Evolutionary conservation across 2,888 invertebrate species (phyloP), one percentile per base, ranked within the genome.

Genomic region (Dinocampus coccinellae): DNA sequence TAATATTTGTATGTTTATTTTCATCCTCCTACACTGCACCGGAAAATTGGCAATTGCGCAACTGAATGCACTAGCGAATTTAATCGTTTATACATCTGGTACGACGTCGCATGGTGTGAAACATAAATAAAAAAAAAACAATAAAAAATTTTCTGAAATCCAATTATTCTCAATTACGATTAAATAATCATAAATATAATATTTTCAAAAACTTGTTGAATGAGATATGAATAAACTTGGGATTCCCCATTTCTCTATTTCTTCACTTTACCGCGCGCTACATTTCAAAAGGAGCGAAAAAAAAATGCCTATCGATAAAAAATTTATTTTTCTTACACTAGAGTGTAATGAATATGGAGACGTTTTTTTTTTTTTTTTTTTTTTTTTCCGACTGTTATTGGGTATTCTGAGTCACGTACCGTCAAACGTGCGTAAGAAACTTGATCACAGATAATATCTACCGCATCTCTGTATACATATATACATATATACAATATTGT

Each of bases 381-480:
- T 36, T 36, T 10, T 36, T 10, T 36, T 9, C 10, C 1, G 16
- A 58, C 9, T 6, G 16, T 58, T 22, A 34, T 33, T 34, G 10
- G 10, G 20, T 29, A 20, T 58, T 58, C 20, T 9, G 33, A 29
- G 58, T 24, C 22, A 39, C 39, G 36, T 39, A 62, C 36, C 13
- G 26, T 36, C 47, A 57, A 42, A 36, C 47, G 33, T 39, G 26
- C 22, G 55, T 58, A 69, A 29, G 9, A 63, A 63, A 63, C 52
- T 47, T 63, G 63, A 63, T 63, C 33, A 20, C 4, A 63, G 47
- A 63, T 63, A 47, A 62, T 62, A 62, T 62, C 42, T 39, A 24
- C 20, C 39, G 20, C 24, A 29, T 20, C 20, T n/a, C n/a, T n/a
- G n/a, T 33, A 13, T 60, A 33, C 20, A 34, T 60, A 10, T 34